phyloP scores from a whole-genome alignment of 2,888 invertebrate species.

The Autographa pulchrina region DNA sequence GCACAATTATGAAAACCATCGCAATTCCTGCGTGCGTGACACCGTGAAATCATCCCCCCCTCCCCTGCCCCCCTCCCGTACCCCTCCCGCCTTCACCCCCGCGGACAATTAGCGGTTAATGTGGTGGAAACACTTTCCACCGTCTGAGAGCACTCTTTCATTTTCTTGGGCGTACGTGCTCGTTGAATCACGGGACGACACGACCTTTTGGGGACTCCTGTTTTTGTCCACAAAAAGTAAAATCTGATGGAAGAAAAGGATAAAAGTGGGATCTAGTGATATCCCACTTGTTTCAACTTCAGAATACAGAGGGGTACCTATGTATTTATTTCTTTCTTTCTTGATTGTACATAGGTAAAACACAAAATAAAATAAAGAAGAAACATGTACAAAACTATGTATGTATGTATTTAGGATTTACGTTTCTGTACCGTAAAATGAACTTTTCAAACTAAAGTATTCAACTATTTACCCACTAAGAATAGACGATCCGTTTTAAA shows the following conservation, averaged over 20 bases:
- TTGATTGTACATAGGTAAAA: too few species aligned
- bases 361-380: too few species aligned
- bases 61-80: slow-evolving; percentile 9
- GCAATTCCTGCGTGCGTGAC: slow-evolving; percentile 42
- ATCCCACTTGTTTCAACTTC: not conserved
- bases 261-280: too few species aligned
- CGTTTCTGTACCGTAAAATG: too few species aligned
- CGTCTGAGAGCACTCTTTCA: slow-evolving; percentile 68
- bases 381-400: too few species aligned
- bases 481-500: too few species aligned
- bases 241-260: too few species aligned
- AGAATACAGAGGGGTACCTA: not conserved
- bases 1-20: slow-evolving; percentile 57
- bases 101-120: slow-evolving; percentile 78
- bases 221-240: too few species aligned
- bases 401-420: too few species aligned
- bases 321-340: too few species aligned
- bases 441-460: too few species aligned
- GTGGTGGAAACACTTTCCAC: slow-evolving; percentile 74
- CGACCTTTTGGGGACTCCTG: not conserved
- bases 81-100: slow-evolving; percentile 53
- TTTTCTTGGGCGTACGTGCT: slow-evolving; percentile 55
- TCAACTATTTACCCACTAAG: too few species aligned
- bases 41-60: slow-evolving; percentile 59
- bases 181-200: slow-evolving; percentile 1